Evolutionary conservation across 2,888 invertebrate genomes (phyloP).

Genomic region (Cerastis leucographa): DNA sequence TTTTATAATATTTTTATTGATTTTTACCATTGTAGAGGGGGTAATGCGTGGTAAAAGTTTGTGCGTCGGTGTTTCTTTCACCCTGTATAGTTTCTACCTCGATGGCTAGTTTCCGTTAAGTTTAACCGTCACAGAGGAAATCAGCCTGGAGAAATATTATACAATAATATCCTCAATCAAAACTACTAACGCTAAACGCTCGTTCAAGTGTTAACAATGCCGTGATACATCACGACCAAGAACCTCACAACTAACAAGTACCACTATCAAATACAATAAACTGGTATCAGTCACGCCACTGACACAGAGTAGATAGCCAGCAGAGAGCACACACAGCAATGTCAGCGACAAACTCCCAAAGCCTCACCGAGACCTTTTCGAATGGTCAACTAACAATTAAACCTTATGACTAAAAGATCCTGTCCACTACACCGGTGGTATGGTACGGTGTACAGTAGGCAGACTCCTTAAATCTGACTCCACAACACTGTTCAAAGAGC

Average conservation of each 20-base stretch:
- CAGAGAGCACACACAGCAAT: conserved; percentile 8
- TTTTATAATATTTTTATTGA: no score
- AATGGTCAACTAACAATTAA: not conserved
- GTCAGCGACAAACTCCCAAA: not conserved
- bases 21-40: no score
- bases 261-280: conserved; percentile 9
- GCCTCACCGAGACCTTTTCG: not conserved
- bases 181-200: not conserved
- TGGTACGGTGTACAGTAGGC: not conserved
- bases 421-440: not conserved
- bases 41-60: no score
- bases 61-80: no score
- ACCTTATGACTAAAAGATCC: not conserved
- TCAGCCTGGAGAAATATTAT: not conserved
- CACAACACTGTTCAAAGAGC: not conserved
- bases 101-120: not conserved
- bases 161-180: not conserved
- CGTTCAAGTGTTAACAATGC: not conserved
- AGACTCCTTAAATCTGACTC: not conserved
- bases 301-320: conserved; percentile 12
- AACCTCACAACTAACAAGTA: conserved; percentile 14
- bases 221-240: not conserved
- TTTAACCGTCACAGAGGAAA: no score
- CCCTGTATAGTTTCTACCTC: not conserved
- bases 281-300: conserved; percentile 5